Conservation (phyloP, 2,113 vertebrate genomes). For the Dicerorhinus sumatrensis region DNA sequence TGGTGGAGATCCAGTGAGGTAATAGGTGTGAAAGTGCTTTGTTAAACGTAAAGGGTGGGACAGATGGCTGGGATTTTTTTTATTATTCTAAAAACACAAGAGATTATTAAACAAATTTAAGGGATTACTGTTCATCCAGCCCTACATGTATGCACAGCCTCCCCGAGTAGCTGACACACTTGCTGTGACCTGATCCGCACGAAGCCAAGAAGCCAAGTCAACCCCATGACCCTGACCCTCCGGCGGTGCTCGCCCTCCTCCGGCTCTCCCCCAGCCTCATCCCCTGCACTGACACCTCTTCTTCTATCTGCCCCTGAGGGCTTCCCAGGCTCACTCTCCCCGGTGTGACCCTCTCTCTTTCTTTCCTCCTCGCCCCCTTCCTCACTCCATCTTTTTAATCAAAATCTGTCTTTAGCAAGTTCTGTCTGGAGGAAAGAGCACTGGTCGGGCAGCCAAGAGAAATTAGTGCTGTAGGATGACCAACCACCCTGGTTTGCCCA, state of each 20-base stretch:
- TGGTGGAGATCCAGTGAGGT: not conserved
- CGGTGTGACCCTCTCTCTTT: not conserved
- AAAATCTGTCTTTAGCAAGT: not conserved
- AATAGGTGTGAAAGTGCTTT: slow-evolving; percentile 48
- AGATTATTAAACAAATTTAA: slow-evolving; percentile 55
- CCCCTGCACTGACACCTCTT: not conserved
- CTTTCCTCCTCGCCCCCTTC: not conserved
- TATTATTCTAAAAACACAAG: slow-evolving; percentile 56
- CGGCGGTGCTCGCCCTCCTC: fast-evolving
- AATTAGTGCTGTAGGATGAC: not conserved
- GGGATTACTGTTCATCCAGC: slow-evolving; percentile 38
- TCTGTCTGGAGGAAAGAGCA: not conserved
- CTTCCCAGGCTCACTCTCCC: not conserved
- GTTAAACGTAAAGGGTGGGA: slow-evolving; percentile 2
- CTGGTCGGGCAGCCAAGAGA: not conserved
- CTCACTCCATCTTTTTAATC: not conserved
- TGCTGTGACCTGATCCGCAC: not conserved
- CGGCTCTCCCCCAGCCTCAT: not conserved
- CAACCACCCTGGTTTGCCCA: not conserved
- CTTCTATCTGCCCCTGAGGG: not conserved
- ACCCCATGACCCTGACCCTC: not conserved
- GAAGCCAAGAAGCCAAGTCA: not conserved
- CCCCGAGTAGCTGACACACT: not conserved
- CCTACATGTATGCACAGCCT: not conserved
- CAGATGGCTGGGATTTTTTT: slow-evolving; percentile 42